Percentiles rank a stretch among this genome's conserved stretches.
phyloP scores from a whole-genome alignment of 2,888 invertebrate species.

The Cataglyphis altisquamis region DNA sequence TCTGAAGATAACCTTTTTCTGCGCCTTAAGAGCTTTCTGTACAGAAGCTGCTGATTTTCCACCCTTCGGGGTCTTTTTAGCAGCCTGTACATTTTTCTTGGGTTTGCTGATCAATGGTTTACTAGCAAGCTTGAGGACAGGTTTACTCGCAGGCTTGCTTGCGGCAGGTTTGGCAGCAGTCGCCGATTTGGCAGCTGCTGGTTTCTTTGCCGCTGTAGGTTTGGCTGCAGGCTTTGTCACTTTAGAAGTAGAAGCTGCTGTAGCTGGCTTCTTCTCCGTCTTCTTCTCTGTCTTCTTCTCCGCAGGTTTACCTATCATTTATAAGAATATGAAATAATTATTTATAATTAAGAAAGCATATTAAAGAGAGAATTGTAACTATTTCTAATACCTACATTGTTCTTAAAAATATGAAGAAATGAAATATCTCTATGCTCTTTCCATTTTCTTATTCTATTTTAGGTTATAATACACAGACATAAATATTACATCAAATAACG shows the following conservation, averaged over 20 bases:
- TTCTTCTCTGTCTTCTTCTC: slow-evolving; percentile 86
- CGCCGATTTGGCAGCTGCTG: slow-evolving; percentile 83
- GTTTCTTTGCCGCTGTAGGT: slow-evolving; percentile 83
- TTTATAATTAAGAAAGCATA: not conserved
- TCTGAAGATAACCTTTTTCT: slow-evolving; percentile 91
- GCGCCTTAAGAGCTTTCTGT: slow-evolving; percentile 94
- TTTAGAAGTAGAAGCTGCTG: slow-evolving; percentile 84
- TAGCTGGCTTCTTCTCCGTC: slow-evolving; percentile 88
- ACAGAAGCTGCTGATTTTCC: slow-evolving; percentile 88
- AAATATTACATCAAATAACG: not conserved
- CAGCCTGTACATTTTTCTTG: slow-evolving; percentile 87
- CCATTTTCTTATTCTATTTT: not conserved
- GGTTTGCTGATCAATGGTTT: slow-evolving; percentile 84
- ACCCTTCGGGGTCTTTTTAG: slow-evolving; percentile 84
- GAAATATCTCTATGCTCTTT: not conserved
- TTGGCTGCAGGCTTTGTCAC: slow-evolving; percentile 85
- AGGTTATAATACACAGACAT: slow-evolving; percentile 17
- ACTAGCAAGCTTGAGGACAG: slow-evolving; percentile 78
- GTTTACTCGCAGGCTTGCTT: slow-evolving; percentile 79
- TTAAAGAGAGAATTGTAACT: not conserved
- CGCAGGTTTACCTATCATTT: slow-evolving; percentile 81
- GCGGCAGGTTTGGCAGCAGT: slow-evolving; percentile 84
- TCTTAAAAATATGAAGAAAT: not conserved
- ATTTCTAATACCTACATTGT: not conserved
- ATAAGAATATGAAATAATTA: not conserved